Conservation (phyloP, 2,113 vertebrate genomes). For the Callocephalon fimbriatum region DNA sequence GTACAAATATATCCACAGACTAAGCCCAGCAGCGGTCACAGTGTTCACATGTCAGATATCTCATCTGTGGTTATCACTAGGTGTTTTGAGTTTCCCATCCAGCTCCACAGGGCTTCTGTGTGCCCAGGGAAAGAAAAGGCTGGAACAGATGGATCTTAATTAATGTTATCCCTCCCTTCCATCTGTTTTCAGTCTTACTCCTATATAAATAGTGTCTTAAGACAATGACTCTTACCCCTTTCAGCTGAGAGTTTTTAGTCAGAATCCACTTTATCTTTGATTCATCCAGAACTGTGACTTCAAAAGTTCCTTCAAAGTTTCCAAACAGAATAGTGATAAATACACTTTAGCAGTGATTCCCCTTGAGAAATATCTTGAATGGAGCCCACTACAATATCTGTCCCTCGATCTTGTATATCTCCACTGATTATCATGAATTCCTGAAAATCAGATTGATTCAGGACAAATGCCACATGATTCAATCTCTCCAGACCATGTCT, state of each 20-base stretch:
- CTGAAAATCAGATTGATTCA: background rate
- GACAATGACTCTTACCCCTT: background rate
- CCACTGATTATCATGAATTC: background rate
- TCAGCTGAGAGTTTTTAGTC: background rate
- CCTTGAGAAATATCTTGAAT: background rate
- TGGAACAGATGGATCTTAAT: background rate
- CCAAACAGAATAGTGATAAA: background rate
- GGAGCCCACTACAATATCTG: background rate
- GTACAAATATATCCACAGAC: background rate
- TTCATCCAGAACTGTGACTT: background rate
- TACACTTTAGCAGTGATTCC: background rate
- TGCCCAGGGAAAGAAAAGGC: background rate
- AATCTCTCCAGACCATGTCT: background rate
- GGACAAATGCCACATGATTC: fast-evolving
- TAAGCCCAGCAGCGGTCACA: background rate
- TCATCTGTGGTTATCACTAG: background rate
- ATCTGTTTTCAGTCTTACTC: background rate
- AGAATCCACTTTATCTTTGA: background rate
- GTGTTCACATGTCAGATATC: background rate
- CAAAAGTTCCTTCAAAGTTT: background rate
- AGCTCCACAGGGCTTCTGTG: background rate
- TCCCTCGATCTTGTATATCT: background rate
- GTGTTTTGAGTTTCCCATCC: background rate
- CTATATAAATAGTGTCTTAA: background rate
- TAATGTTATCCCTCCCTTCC: background rate